Percentiles rank a stretch among this genome's conserved stretches.
Conservation (phyloP, 2,797 vertebrate genomes). For the Apogon talboti region DNA sequence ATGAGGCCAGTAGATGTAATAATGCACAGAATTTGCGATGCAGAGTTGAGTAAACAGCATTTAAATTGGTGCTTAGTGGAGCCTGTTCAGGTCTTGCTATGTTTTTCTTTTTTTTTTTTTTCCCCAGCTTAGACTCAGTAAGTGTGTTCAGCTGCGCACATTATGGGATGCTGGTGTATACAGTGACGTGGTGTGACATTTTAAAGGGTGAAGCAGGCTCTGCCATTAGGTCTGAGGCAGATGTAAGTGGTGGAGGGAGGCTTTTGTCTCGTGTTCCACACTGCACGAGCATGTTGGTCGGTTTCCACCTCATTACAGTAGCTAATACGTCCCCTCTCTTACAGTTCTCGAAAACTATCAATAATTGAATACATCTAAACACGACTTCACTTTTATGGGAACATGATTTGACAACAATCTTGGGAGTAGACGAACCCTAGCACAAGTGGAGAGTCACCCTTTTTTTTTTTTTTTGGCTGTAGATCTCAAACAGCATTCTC, state of each 20-base stretch:
- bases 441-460: slow-evolving; percentile 49
- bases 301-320: slow-evolving; percentile 62
- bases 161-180: slow-evolving; percentile 40
- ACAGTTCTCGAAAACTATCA: slow-evolving; percentile 51
- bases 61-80: slow-evolving; percentile 17
- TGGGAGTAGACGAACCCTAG: slow-evolving; percentile 51
- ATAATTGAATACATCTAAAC: slow-evolving; percentile 74
- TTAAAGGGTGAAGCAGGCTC: slow-evolving; percentile 31
- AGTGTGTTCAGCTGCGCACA: slow-evolving; percentile 1
- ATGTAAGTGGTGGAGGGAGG: slow-evolving; percentile 25
- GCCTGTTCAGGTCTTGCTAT: slow-evolving; percentile 12
- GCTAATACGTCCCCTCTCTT: slow-evolving; percentile 47
- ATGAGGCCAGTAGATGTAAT: slow-evolving; percentile 31
- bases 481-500: slow-evolving; percentile 27
- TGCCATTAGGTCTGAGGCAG: slow-evolving; percentile 45
- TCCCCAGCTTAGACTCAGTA: slow-evolving; percentile 2
- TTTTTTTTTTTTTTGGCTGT: slow-evolving; percentile 43
- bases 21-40: slow-evolving; percentile 43
- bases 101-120: slow-evolving; percentile 10
- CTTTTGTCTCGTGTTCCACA: slow-evolving; percentile 41
- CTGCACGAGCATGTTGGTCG: slow-evolving; percentile 28
- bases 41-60: slow-evolving; percentile 39
- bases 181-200: slow-evolving; percentile 33
- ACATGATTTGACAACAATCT: slow-evolving; percentile 68
- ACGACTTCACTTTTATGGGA: slow-evolving; percentile 75